A percentile compares a stretch with the other conserved stretches of the same genome.
phyloP scores from a whole-genome alignment of 2,113 vertebrate species.

The Alexandromys fortis region DNA sequence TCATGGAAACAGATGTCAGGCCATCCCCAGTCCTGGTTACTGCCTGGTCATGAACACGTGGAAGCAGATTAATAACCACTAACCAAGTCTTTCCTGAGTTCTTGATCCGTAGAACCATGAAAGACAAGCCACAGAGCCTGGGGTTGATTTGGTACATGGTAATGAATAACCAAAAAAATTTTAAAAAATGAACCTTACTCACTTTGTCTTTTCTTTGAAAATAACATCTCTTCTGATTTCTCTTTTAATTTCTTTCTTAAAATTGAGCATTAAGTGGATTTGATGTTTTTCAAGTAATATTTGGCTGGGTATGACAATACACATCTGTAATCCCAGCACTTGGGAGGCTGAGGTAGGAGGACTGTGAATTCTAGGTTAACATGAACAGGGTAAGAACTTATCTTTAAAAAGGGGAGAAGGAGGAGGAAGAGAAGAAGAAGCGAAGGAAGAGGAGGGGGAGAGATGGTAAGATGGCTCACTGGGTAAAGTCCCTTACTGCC shows the following conservation, averaged over 20 bases:
- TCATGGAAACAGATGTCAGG: not conserved
- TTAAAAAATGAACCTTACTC: not conserved
- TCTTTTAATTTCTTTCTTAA: not conserved
- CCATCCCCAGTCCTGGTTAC: not conserved
- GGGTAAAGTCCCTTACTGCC: not conserved
- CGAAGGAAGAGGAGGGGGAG: not conserved
- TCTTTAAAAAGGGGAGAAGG: not conserved
- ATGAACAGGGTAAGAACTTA: not conserved
- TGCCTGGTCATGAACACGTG: not conserved
- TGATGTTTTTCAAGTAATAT: not conserved
- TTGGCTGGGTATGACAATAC: not conserved
- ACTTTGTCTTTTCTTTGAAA: not conserved
- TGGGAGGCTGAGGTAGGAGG: not conserved
- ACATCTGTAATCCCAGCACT: not conserved
- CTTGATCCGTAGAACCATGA: not conserved
- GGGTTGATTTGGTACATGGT: not conserved
- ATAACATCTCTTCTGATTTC: not conserved
- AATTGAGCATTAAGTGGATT: not conserved
- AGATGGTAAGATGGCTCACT: not conserved
- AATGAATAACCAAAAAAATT: not conserved
- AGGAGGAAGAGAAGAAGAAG: fast-evolving
- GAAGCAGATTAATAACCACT: not conserved
- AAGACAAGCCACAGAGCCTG: not conserved
- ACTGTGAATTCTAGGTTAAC: not conserved
- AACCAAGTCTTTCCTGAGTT: not conserved